phyloP scores from a whole-genome alignment of 2,113 vertebrate species.

The Oreochromis spilurus region DNA sequence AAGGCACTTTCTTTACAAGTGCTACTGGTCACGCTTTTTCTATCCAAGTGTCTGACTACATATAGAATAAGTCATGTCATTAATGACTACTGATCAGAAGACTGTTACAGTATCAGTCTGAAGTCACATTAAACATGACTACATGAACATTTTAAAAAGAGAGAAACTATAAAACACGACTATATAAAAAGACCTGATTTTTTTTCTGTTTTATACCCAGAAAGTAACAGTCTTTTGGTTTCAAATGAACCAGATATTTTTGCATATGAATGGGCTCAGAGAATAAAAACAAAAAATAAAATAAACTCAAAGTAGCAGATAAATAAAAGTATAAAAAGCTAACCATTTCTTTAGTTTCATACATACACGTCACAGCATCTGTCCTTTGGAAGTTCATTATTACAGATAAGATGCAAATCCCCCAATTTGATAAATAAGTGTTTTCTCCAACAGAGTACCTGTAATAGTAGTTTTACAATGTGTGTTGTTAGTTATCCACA shows the following conservation, averaged over 20 bases:
- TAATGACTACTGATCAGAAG: neutral
- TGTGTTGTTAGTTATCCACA: neutral
- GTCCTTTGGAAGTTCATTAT: neutral
- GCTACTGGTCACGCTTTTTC: neutral
- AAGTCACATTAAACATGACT: constrained; percentile 12
- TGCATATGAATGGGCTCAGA: constrained; percentile 62
- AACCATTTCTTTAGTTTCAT: constrained; percentile 5
- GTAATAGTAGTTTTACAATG: neutral
- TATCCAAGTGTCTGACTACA: neutral
- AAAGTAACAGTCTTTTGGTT: constrained; percentile 62
- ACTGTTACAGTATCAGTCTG: constrained; percentile 9
- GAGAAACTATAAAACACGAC: constrained; percentile 36
- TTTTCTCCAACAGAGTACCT: neutral
- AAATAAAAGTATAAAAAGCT: constrained; percentile 34
- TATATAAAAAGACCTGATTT: constrained; percentile 45
- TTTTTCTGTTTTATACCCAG: neutral
- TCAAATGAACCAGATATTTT: constrained; percentile 32
- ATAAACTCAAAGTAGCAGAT: neutral
- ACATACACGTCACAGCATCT: constrained; percentile 11
- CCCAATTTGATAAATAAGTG: neutral
- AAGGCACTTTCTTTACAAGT: constrained; percentile 45
- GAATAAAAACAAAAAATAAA: neutral
- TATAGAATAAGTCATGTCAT: neutral
- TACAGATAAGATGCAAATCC: neutral
- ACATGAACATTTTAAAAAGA: constrained; percentile 12